phyloP scores from a whole-genome alignment of 2,797 vertebrate species.

The Chelon auratus region DNA sequence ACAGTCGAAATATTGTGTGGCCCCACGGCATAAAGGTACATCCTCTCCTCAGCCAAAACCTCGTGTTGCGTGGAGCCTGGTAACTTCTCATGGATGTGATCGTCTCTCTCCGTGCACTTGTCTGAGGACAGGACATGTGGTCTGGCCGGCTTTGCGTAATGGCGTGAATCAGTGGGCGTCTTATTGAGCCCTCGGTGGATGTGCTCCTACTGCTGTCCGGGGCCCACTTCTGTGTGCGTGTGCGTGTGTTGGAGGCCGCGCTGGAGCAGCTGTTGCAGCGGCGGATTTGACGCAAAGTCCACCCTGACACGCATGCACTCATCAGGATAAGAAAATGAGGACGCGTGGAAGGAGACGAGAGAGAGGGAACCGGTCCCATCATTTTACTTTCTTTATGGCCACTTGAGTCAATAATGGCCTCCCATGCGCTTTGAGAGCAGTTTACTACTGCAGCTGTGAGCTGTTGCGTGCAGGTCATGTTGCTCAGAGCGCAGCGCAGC shows the following conservation, averaged over 20 bases:
- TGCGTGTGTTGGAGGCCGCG: constrained; percentile 16
- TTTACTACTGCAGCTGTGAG: constrained; percentile 23
- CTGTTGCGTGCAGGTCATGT: constrained; percentile 3
- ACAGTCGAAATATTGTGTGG: background rate
- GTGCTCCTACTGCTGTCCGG: constrained; percentile 35
- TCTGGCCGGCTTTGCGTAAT: constrained; percentile 60
- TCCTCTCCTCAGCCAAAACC: too few relatives aligned
- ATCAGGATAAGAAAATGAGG: constrained; percentile 40
- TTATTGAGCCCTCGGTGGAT: constrained; percentile 29
- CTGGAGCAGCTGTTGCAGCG: constrained; percentile 72
- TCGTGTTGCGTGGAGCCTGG: background rate
- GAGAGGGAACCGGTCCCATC: constrained; percentile 3
- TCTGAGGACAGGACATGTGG: constrained; percentile 30
- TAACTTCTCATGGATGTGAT: constrained; percentile 6
- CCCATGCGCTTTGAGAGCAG: background rate
- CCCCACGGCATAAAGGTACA: too few relatives aligned
- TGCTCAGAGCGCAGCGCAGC: constrained; percentile 35
- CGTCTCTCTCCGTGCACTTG: background rate
- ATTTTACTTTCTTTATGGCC: constrained; percentile 27
- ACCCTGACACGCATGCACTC: constrained; percentile 35
- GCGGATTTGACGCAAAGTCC: constrained; percentile 61
- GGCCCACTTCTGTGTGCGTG: constrained; percentile 13
- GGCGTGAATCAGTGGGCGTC: constrained; percentile 53
- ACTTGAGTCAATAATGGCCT: constrained; percentile 36
- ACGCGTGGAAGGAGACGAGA: constrained; percentile 13